phyloP scores from a whole-genome alignment of 2,113 vertebrate genomes.

The Talpa occidentalis region DNA sequence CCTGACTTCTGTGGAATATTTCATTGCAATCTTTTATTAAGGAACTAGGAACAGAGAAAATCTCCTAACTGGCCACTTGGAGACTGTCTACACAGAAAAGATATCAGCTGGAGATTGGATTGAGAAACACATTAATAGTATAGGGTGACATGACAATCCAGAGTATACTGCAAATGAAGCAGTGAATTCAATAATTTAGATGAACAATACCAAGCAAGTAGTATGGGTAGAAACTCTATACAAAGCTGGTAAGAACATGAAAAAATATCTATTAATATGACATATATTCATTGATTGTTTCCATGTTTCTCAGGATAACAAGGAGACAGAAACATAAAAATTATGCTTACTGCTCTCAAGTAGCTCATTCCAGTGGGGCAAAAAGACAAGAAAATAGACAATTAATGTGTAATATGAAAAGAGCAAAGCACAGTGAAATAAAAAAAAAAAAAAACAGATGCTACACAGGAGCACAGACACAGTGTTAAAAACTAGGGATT shows the following conservation, averaged over 20 bases:
- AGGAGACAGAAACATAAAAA: background rate
- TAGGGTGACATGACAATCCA: background rate
- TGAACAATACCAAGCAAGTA: background rate
- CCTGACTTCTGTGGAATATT: background rate
- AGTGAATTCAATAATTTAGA: background rate
- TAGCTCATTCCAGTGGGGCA: background rate
- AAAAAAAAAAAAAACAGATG: background rate
- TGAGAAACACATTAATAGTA: background rate
- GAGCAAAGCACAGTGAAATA: background rate
- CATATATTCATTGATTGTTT: background rate
- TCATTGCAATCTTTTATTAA: background rate
- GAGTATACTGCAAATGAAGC: background rate
- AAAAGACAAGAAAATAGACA: background rate
- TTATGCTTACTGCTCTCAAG: background rate
- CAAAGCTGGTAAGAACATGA: background rate
- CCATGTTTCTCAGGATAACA: background rate
- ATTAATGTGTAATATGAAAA: background rate
- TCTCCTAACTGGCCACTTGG: background rate
- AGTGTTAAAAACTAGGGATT: background rate
- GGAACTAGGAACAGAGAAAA: background rate
- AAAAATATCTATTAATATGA: background rate
- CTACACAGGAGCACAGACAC: background rate
- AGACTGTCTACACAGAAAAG: background rate
- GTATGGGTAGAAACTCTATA: background rate
- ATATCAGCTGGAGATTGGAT: background rate